Percentiles rank a stretch among this genome's conserved stretches.
phyloP scores from a whole-genome alignment of 2,113 vertebrate genomes.

The Tragelaphus buxtoni region DNA sequence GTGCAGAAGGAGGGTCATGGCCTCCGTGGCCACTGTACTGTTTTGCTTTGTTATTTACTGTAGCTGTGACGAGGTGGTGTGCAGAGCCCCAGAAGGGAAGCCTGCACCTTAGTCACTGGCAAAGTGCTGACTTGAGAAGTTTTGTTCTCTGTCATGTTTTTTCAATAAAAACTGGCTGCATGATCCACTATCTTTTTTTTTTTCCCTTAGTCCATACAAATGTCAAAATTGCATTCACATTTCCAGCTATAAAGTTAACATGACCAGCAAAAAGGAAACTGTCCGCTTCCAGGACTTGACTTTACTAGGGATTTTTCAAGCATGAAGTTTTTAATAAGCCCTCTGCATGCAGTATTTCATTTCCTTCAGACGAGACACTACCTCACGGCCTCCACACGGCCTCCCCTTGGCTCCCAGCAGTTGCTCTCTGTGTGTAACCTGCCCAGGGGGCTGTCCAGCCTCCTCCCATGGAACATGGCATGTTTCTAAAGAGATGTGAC shows the following conservation, averaged over 20 bases:
- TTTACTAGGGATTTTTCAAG: slow-evolving; percentile 49
- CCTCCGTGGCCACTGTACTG: fast-evolving
- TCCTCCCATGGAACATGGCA: background rate
- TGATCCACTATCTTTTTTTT: background rate
- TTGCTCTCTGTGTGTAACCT: background rate
- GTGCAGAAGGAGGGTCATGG: background rate
- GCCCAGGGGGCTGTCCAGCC: background rate
- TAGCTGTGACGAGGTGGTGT: background rate
- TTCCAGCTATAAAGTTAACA: slow-evolving; percentile 46
- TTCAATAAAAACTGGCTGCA: slow-evolving; percentile 15
- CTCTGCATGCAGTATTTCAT: slow-evolving; percentile 46
- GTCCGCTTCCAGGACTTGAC: slow-evolving; percentile 13
- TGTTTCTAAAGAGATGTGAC: background rate
- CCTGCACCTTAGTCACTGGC: background rate
- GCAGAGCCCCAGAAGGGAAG: background rate
- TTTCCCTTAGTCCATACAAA: background rate
- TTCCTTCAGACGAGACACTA: slow-evolving; percentile 61
- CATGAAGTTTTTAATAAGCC: slow-evolving; percentile 53
- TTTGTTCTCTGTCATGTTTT: slow-evolving; percentile 19
- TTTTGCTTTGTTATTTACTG: background rate
- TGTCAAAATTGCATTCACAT: slow-evolving; percentile 31
- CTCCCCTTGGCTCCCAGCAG: slow-evolving; percentile 2
- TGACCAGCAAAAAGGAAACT: slow-evolving; percentile 36
- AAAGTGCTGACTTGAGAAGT: background rate
- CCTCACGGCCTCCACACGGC: slow-evolving; percentile 37